A percentile compares a stretch with the other conserved stretches of the same genome.
These are phyloP conservation scores for Lepidotrigona ventralis DNA, from an alignment of 1,140 invertebrate species.

Conservation along the genomic window DNA sequence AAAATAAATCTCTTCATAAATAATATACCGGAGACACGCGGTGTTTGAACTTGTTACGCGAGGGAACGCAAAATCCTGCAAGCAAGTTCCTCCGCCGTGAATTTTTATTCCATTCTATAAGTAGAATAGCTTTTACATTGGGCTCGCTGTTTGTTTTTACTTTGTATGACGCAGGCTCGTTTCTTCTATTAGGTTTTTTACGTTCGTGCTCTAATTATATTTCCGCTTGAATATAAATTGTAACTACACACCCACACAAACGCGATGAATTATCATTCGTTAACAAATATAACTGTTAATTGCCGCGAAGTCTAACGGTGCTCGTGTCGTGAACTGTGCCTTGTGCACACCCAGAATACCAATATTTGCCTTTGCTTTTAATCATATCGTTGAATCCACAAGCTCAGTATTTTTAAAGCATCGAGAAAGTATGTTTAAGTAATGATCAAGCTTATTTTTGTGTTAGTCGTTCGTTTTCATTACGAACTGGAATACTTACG, in stretches of 20 bases:
- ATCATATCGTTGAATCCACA: background rate
- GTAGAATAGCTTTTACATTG: background rate
- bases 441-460: background rate
- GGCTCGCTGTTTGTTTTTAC: background rate
- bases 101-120: background rate
- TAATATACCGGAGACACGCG: background rate
- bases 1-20: too few relatives aligned
- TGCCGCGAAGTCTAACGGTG: background rate
- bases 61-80: background rate
- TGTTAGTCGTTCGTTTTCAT: background rate
- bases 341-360: background rate
- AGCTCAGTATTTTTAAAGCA: background rate
- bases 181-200: background rate
- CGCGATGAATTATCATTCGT: conserved; percentile 4
- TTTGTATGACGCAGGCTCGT: background rate
- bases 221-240: background rate
- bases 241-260: background rate
- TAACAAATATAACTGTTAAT: conserved; percentile 11
- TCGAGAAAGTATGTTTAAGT: background rate
- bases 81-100: background rate
- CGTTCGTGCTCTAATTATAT: background rate
- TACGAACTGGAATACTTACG: background rate
- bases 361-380: conserved; percentile 6
- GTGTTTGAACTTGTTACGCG: background rate
- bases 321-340: background rate